These are phyloP conservation scores for Melanophora roralis DNA, from an alignment of 2,888 invertebrate species.

Conservation along the genomic window DNA sequence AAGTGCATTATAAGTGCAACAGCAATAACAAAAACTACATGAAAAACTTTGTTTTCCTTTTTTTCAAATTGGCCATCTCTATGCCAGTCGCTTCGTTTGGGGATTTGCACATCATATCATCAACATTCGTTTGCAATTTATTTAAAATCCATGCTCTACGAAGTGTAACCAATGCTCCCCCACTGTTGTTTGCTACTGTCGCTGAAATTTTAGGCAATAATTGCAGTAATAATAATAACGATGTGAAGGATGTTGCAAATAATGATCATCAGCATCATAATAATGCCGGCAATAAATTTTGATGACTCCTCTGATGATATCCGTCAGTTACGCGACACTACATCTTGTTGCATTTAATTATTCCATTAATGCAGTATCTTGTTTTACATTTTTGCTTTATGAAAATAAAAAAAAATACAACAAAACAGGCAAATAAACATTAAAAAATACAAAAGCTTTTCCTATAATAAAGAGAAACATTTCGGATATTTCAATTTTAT, in stretches of 20 bases:
- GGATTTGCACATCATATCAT: conserved; percentile 9
- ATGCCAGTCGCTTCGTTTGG: conserved; percentile 26
- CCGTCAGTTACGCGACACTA: conserved; percentile 74
- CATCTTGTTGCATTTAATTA: conserved; percentile 66
- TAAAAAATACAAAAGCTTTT: too few relatives aligned
- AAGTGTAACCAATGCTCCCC: conserved; percentile 72
- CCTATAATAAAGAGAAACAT: too few relatives aligned
- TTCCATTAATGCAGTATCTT: conserved; percentile 54
- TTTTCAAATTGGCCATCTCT: conserved; percentile 12
- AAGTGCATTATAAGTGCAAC: conserved; percentile 18
- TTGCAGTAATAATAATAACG: not conserved
- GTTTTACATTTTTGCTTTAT: not conserved
- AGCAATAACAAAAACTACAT: conserved; percentile 7
- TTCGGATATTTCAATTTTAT: not conserved
- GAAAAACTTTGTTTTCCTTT: conserved; percentile 1
- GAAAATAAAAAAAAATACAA: not conserved
- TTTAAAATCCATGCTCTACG: conserved; percentile 71
- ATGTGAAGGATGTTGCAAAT: conserved; percentile 14
- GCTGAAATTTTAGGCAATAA: not conserved
- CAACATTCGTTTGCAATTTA: conserved; percentile 33
- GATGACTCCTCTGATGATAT: conserved; percentile 70
- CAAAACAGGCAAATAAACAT: not conserved
- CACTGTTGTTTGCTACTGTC: not conserved
- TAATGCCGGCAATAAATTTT: conserved; percentile 39
- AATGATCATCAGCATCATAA: conserved; percentile 24